phyloP scores from a whole-genome alignment of 92 coral and sea anemone species.

The Bergia sp. region DNA sequence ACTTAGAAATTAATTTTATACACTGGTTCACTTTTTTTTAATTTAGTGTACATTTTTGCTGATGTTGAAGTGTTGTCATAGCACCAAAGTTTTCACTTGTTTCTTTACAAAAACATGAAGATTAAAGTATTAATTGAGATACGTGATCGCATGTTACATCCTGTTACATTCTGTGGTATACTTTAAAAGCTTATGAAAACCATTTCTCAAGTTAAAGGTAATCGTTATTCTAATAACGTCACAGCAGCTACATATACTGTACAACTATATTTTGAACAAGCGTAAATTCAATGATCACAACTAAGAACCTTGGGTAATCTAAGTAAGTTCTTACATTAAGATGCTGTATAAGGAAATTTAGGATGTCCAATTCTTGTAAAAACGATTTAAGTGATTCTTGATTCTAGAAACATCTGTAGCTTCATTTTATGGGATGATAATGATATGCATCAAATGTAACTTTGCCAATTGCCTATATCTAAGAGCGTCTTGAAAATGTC shows the following conservation, averaged over 20 bases:
- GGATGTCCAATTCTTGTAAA: no score
- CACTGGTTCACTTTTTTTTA: neutral
- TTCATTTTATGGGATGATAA: no score
- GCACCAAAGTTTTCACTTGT: neutral
- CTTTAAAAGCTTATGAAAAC: neutral
- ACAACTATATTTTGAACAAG: neutral
- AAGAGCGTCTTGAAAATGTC: no score
- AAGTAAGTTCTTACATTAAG: neutral
- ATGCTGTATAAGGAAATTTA: no score
- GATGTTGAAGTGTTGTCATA: conserved; percentile 1
- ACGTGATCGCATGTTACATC: neutral
- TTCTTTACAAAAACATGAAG: neutral
- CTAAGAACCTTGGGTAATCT: neutral
- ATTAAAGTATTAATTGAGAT: neutral
- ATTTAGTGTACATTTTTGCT: conserved; percentile 1
- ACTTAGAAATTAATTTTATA: neutral
- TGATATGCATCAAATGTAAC: no score
- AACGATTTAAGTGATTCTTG: no score
- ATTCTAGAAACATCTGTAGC: no score
- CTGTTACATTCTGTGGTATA: no score
- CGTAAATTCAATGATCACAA: neutral
- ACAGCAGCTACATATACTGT: neutral
- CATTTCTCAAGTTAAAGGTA: neutral
- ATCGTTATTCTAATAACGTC: neutral
- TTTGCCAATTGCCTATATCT: no score